phyloP scores from a whole-genome alignment of 2,797 vertebrate genomes.

The Uromys caudimaculatus region DNA sequence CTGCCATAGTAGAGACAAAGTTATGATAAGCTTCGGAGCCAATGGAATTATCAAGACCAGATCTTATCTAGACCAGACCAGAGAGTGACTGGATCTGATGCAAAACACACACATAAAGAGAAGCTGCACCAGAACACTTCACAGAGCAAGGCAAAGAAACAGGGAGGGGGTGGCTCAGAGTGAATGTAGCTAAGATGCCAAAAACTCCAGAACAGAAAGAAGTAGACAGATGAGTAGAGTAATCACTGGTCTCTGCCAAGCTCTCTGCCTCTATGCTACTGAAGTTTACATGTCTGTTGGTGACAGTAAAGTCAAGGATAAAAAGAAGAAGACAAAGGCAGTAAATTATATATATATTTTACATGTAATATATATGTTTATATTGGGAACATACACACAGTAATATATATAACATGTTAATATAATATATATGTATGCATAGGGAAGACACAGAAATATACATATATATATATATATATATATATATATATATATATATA shows the following conservation, averaged over 20 bases:
- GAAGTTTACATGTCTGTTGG: accelerated
- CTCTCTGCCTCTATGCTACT: neutral
- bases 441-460: neutral
- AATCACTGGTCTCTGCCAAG: neutral
- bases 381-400: neutral
- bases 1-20: neutral
- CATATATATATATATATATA: no score
- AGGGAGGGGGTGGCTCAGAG: neutral
- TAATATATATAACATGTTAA: neutral
- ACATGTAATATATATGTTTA: neutral
- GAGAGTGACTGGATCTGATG: neutral
- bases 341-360: neutral
- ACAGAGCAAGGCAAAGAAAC: neutral
- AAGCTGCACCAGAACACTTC: neutral
- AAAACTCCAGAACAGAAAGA: neutral
- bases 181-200: neutral
- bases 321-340: neutral
- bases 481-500: neutral
- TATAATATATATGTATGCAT: neutral
- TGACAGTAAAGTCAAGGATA: neutral
- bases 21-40: neutral
- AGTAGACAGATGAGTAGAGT: neutral
- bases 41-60: slow-evolving; percentile 43
- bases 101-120: slow-evolving; percentile 35
- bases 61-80: slow-evolving; percentile 11